Evolutionary conservation across 2,888 invertebrate species (phyloP).

Genomic region (Julus scanicus): DNA sequence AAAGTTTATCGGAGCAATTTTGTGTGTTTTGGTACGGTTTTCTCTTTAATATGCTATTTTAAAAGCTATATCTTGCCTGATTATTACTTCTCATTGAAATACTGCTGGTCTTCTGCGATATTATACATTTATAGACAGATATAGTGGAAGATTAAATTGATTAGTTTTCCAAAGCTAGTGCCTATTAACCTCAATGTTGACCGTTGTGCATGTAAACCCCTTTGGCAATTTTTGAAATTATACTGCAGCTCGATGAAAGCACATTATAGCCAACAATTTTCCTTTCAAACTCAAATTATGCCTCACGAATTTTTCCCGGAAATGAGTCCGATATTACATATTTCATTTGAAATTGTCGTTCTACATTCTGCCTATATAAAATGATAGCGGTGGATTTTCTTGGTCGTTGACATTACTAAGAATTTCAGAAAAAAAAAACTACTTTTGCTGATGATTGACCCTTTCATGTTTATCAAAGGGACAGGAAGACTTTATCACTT

Average conservation of each 20-base stretch:
- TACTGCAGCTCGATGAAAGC: background rate
- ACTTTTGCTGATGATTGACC: background rate
- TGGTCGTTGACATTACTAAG: background rate
- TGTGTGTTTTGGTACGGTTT: background rate
- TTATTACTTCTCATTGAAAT: background rate
- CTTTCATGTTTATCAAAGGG: background rate
- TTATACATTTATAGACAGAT: background rate
- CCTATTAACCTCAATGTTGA: background rate
- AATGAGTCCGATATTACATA: background rate
- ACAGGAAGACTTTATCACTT: background rate
- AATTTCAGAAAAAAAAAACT: background rate
- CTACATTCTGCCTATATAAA: background rate
- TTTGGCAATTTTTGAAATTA: background rate
- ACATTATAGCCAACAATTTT: background rate
- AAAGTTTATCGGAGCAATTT: background rate
- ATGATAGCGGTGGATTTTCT: no score
- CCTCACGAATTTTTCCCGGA: background rate
- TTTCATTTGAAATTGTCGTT: background rate
- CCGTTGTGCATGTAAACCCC: background rate
- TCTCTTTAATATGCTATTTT: background rate
- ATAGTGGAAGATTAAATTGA: background rate
- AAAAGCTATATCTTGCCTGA: background rate
- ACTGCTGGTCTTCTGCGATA: background rate
- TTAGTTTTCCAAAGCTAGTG: background rate
- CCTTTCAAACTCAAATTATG: background rate